Conservation (phyloP, 2,797 vertebrate species). For the Ciconia nigra region DNA sequence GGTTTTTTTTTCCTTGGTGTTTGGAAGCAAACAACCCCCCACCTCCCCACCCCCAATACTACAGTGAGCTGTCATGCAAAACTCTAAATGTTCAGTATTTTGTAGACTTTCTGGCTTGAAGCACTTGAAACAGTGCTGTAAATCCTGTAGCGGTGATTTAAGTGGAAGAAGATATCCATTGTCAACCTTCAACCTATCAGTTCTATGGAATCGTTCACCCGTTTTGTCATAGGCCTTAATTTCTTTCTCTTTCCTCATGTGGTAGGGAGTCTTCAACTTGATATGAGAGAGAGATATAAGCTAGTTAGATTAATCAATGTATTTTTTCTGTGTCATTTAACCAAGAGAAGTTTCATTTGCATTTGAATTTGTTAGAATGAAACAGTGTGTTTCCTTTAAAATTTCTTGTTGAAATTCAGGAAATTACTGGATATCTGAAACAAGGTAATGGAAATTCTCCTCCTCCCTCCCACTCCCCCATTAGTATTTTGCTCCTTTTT, state of each 20-base stretch:
- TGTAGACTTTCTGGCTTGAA: not conserved
- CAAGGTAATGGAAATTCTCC: not conserved
- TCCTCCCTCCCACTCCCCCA: rapidly evolving
- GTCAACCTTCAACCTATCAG: not conserved
- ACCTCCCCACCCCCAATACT: not conserved
- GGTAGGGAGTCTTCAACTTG: not conserved
- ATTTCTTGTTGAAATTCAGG: not conserved
- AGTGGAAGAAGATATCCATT: not conserved
- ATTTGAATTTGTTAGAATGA: not conserved
- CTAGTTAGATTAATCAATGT: not conserved
- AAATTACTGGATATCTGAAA: not conserved
- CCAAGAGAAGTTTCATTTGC: not conserved
- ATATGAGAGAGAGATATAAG: not conserved
- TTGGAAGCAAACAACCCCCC: not conserved
- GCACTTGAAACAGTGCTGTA: not conserved
- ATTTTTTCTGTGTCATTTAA: not conserved
- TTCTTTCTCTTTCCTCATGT: not conserved
- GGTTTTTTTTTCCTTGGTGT: not conserved
- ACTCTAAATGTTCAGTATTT: not conserved
- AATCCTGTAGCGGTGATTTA: not conserved
- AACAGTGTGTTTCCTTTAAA: not conserved
- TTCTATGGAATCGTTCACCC: not conserved
- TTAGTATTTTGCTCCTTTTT: not conserved
- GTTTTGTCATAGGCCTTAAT: not conserved
- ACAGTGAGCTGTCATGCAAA: not conserved